phyloP scores from a whole-genome alignment of 53 echinoderm and acorn worm species.

The Temnopleurus reevesii region DNA sequence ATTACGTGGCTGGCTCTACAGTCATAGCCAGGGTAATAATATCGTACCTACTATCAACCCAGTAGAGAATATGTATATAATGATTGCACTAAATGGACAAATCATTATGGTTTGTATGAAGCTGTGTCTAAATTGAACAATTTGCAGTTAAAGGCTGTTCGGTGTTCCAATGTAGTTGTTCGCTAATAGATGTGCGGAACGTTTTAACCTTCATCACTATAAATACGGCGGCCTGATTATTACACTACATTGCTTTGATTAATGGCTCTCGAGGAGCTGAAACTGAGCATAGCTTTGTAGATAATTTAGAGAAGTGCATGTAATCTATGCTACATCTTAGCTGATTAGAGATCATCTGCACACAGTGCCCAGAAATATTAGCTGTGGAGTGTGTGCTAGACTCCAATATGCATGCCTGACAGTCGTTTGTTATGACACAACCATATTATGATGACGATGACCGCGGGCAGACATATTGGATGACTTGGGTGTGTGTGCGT shows the following conservation, averaged over 20 bases:
- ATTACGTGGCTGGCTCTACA: too few relatives aligned
- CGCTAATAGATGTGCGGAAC: neutral
- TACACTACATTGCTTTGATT: neutral
- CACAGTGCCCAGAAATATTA: neutral
- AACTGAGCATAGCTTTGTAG: neutral
- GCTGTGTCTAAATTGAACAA: too few relatives aligned
- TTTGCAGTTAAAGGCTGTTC: too few relatives aligned
- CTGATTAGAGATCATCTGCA: neutral
- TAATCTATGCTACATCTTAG: neutral
- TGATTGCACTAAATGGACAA: too few relatives aligned
- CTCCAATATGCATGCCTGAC: constrained; percentile 33
- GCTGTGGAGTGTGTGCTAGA: neutral
- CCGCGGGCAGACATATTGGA: constrained; percentile 23
- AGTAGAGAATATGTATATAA: too few relatives aligned
- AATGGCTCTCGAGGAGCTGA: neutral
- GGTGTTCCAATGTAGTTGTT: too few relatives aligned
- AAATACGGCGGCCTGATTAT: neutral
- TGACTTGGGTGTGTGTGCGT: constrained; percentile 34
- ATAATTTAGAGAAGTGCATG: neutral
- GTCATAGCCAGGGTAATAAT: too few relatives aligned
- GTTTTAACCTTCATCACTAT: neutral
- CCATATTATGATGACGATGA: constrained; percentile 37
- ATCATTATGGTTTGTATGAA: too few relatives aligned
- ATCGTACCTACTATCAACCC: too few relatives aligned
- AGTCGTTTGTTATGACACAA: constrained; percentile 30